Evolutionary conservation across 2,797 vertebrate genomes (phyloP), one percentile per base, ranked within the genome.

Genomic region (Bradypodion pumilum): DNA sequence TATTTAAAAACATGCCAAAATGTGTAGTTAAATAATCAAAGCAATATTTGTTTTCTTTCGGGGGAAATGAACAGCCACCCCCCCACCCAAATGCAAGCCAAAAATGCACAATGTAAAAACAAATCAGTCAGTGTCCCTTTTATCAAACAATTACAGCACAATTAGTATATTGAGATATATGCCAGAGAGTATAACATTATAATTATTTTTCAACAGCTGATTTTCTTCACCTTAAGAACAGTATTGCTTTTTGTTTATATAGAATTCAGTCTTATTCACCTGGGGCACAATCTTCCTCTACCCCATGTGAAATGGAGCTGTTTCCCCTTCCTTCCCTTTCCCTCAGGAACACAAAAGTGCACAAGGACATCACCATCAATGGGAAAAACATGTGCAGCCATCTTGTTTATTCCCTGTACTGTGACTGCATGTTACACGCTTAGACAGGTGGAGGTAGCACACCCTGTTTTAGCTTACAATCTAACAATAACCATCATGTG

Each of bases 1-100:
- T 95, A 96, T 95, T 96, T 94, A 94, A 95, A 96, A 96, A 96
- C 96, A 96, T 96, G 96, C 96, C 95, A 95, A 95, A 96, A 96
- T 91, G 89, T 92, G 87, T 87, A 79, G 85, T 92, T 92, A 92
- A 90, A 92, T 93, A 94, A 89, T 87, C 86, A 92, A 93, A 94
- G 89, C 94, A 91, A 86, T 89, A 90, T 87, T 69, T 49, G 49
- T 56, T 42, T 46, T 32, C 40, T 83, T 59, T 78, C 74, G 80
- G 91, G 91, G 84, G 88, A 91, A 92, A 91, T 62, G 88, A 82
- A 92, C 78, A 91, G 91, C 74, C 19, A 89, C 13, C 85, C 88
- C 92, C 82, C 86, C 87, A 89, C 89, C 86, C 42, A 37, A 91
- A 90, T 82, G 83, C 91, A 95, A 95, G 92, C 92, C 91, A 94